Evolutionary conservation across 2,888 invertebrate species (phyloP).

Genomic region (Ectemnius lituratus): DNA sequence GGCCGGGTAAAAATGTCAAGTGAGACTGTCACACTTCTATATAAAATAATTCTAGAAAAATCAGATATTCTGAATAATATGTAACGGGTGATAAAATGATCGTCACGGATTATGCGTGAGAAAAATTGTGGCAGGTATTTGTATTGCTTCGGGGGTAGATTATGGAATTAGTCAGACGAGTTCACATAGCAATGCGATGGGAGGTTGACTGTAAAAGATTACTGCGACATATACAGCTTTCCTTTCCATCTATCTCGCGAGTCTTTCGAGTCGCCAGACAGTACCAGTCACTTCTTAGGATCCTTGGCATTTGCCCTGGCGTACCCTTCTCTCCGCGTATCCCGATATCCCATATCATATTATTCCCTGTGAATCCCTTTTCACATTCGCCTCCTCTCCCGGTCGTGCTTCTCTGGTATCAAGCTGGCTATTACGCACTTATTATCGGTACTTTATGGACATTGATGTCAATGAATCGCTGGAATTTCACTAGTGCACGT

Average conservation of each 20-base stretch:
- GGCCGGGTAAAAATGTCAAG: background rate
- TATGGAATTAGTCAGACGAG: conserved; percentile 48
- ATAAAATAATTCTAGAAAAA: too few species aligned
- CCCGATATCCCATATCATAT: conserved; percentile 72
- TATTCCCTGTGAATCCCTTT: conserved; percentile 69
- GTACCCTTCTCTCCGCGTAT: conserved; percentile 59
- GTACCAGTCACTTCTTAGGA: conserved; percentile 35
- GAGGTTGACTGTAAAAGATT: conserved; percentile 72
- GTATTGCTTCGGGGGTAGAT: conserved; percentile 34
- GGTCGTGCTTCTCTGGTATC: conserved; percentile 53
- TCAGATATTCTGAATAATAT: too few species aligned
- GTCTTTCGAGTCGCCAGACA: conserved; percentile 31
- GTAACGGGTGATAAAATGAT: too few species aligned
- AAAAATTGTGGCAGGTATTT: background rate
- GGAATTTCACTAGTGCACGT: conserved; percentile 42
- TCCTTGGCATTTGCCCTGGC: conserved; percentile 3
- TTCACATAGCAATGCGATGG: conserved; percentile 61
- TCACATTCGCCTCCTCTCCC: conserved; percentile 51
- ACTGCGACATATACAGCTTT: conserved; percentile 67
- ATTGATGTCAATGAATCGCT: conserved; percentile 54
- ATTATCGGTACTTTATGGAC: conserved; percentile 66
- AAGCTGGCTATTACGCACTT: conserved; percentile 68
- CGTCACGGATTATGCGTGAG: too few species aligned
- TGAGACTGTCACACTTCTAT: too few species aligned
- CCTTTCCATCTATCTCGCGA: conserved; percentile 39